Evolutionary conservation across 2,113 vertebrate genomes (phyloP), one percentile per base, ranked within the genome.

Genomic region (Amphiprion percula): DNA sequence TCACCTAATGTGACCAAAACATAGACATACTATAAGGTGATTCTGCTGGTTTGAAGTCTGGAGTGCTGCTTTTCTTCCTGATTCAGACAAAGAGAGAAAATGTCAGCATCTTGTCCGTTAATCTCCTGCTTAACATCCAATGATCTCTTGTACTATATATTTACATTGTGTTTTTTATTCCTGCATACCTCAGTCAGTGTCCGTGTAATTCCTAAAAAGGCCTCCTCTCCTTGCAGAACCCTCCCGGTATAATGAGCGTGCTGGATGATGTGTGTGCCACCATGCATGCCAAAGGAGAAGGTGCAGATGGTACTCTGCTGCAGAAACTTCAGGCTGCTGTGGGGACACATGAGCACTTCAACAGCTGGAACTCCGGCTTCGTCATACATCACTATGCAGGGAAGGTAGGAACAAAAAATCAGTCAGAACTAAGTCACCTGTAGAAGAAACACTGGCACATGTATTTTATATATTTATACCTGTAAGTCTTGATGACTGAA

Each of bases 191-290:
- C 33, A 37, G 33, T 37, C 1, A 37, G 9, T 37, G 1, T 16
- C 47, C 17, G 5, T 30, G 4, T 41, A 16, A 53, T 50, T 19
- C 15, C 10, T 59, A 1, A 2, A 19, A 15, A 0, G 2, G 2
- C 7, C 0, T 33, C 21, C 5, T 54, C 69, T 47, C 14, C 49
- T 26, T 59, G 19, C 14, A 99, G 98, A 99, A 91, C 82, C 98
- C 98, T 0, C 97, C 97, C 0, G 98, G 98, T 12, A 96, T 99
- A 89, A 99, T 99, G 98, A 98, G 98, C 0, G 96, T 99, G 46
- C 94, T 99, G 90, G 97, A 99, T 0, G 98, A 99, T 0, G 98
- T 99, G 23, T 99, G 98, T 0, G 97, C 98, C 88, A 99, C 98
- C 50, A 97, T 99, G 97, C 96, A 99, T 0, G 97, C 98, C 83